Evolutionary conservation across 1,140 invertebrate genomes (phyloP).

Genomic region (Euwallacea similis): DNA sequence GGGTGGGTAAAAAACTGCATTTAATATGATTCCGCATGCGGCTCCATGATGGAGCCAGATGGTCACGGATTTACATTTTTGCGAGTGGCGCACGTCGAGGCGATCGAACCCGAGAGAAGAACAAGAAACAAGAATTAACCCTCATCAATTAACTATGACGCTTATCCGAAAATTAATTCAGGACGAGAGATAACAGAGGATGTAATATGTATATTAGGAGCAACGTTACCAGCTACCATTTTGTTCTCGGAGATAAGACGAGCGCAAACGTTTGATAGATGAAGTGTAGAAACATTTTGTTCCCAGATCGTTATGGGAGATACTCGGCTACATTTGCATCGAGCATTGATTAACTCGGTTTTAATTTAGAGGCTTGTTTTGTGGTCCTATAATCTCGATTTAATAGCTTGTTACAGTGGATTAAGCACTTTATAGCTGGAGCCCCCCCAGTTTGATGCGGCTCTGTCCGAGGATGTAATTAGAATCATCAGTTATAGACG

Average conservation of each 20-base stretch:
- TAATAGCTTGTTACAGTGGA: too few species aligned
- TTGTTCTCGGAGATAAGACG: conserved; percentile 12
- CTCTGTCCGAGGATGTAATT: too few species aligned
- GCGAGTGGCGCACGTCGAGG: background rate
- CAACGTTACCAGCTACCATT: conserved; percentile 13
- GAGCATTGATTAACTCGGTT: background rate
- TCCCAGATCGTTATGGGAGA: conserved; percentile 12
- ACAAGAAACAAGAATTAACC: conserved; percentile 6
- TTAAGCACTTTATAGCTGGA: too few species aligned
- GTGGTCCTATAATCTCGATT: too few species aligned
- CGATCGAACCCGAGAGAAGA: too few species aligned
- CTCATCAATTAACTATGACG: conserved; percentile 18
- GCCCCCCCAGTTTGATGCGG: too few species aligned
- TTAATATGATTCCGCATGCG: too few species aligned
- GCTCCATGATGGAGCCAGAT: too few species aligned
- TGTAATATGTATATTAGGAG: conserved; percentile 18
- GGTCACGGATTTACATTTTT: background rate
- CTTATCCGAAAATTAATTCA: conserved; percentile 15
- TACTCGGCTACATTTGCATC: background rate
- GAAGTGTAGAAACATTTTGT: conserved; percentile 17
- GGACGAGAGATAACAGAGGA: conserved; percentile 4
- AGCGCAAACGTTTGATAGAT: conserved; percentile 12
- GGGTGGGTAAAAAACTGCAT: conserved; percentile 21
- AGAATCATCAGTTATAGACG: too few species aligned
- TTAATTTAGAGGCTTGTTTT: too few species aligned